Evolutionary conservation across 2,797 vertebrate genomes (phyloP), one percentile per base, ranked within the genome.

Genomic region (Trachurus trachurus): DNA sequence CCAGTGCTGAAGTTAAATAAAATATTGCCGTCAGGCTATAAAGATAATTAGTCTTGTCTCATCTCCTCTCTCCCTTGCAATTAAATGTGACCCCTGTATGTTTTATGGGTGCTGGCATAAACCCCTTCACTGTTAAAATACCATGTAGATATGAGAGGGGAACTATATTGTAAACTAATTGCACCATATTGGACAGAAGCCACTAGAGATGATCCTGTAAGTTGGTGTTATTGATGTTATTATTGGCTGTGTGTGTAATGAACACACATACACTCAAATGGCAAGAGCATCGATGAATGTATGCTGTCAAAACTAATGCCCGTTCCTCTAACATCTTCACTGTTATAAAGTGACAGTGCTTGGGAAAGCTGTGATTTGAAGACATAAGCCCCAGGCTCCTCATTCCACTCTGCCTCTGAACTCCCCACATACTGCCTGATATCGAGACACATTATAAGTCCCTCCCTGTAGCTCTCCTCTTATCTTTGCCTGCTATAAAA

Each of bases 11-110:
- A 93, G 89, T 92, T 93, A 93, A 94, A 95, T 94, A 92, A 95
- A 95, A 93, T 93, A 94, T 92, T 90, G 91, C 89, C 88, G 58
- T 93, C 89, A 91, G 89, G 92, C 92, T 86, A 94, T 94, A 92
- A 94, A 93, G 95, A 94, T 92, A 94, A 96, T 96, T 94, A 94
- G 92, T 93, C 92, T 86, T 84, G 90, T 88, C 89, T 93, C 92
- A 92, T 94, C 88, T 88, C 71, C 80, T 90, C 87, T 90, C 84
- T 91, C 74, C 80, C 88, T 79, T 52, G 80, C 94, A 95, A 94
- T 95, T 95, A 93, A 87, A 92, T 86, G 84, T 93, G 93, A 94
- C 93, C 94, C 82, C 87, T 91, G 76, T 94, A 96, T 95, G 89
- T 94, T 95, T 96, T 94, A 95, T 96, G 91, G 84, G 95, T 94